Base-by-base conservation (phyloP, 2,888 invertebrate species). In the Microctonus aethiopoides region DNA sequence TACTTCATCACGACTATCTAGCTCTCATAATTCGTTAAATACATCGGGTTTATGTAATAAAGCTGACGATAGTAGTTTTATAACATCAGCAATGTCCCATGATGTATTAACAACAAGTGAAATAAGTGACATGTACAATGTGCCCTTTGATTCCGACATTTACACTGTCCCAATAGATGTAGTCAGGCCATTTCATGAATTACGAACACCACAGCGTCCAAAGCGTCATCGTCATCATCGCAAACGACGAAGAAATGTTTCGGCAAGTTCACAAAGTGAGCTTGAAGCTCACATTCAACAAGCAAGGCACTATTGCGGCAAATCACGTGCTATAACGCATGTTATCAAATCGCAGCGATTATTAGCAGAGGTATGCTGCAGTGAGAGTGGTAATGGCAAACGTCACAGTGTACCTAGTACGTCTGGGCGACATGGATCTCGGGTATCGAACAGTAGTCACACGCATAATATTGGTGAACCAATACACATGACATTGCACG, bases 21-120 rank as follows among this genome's bases (percentile, higher is more conserved):
- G 94, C 83, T 95, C 95, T 70, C 95, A 95, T 86, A 95, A 95
- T 83, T 95, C 95, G 0, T 84, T 86, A 71, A 86, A 86, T 61
- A 86, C 85, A 6, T 78, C 84, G 10, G 86, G 86, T 6, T 88
- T 95, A 71, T 91, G 93, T 74, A 92, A 93, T 80, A 93, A 92
- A 87, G 92, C 90, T 1, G 95, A 95, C 81, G 95, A 95, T 84
- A 95, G 95, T 22, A 94, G 92, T 82, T 95, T 95, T 83, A 95
- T 95, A 76, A 95, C 95, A 0, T 95, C 95, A 82, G 95, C 95
- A 36, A 95, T 95, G 89, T 95, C 95, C 0, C 95, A 95, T 82
- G 95, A 95, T 82, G 93, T 94, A 1, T 88, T 95, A 41, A 90
- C 92, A 73, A 91, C 92, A n/a, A 91, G 92, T 73, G 93, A 94